These are phyloP conservation scores for Beroe forskalii DNA, from an alignment of 37 sponge, comb jelly and placozoan species.

Conservation along the genomic window DNA sequence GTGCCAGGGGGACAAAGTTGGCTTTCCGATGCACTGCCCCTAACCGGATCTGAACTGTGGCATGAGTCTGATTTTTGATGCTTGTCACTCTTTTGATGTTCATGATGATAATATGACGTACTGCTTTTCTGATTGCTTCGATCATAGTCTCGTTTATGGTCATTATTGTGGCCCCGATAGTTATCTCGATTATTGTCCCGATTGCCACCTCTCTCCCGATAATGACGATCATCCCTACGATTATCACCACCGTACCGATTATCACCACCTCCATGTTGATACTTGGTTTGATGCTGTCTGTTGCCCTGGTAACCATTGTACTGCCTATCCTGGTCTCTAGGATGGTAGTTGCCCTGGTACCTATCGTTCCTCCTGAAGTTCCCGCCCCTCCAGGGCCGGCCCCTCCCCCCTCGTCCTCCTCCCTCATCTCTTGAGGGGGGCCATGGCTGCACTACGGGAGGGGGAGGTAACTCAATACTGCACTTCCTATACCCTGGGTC, in stretches of 20 bases:
- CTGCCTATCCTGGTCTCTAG: background rate
- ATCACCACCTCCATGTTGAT: background rate
- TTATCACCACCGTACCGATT: background rate
- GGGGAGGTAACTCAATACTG: background rate
- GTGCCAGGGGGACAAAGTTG: too few relatives aligned
- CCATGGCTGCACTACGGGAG: slow-evolving; percentile 49
- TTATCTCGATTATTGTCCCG: background rate
- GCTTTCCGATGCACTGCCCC: too few relatives aligned
- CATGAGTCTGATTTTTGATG: too few relatives aligned
- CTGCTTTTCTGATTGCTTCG: too few relatives aligned
- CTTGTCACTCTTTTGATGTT: too few relatives aligned
- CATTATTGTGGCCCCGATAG: background rate
- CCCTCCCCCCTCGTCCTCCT: background rate
- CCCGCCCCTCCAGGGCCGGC: background rate
- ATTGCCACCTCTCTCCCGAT: background rate
- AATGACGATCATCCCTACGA: background rate
- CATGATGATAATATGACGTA: too few relatives aligned
- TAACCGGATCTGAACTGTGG: too few relatives aligned
- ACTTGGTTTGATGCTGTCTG: background rate
- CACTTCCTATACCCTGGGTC: slow-evolving; percentile 13
- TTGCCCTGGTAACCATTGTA: background rate
- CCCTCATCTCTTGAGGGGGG: background rate
- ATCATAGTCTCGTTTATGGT: background rate
- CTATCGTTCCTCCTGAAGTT: background rate
- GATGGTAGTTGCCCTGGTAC: background rate